Conservation (phyloP, 2,113 vertebrate genomes). For the Rhinolophus ferrumequinum region DNA sequence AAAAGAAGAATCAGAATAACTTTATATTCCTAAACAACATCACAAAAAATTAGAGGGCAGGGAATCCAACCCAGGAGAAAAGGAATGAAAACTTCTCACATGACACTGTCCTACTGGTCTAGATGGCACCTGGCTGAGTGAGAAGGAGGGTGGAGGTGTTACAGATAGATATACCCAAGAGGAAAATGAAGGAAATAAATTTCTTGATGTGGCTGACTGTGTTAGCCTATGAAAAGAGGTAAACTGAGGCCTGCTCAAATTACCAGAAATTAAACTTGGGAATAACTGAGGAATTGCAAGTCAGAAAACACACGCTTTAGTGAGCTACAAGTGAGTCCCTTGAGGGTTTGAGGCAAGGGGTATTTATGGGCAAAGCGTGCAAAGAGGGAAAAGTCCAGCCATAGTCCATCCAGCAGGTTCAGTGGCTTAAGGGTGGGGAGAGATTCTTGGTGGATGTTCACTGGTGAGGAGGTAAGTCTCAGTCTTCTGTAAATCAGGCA, state of each 20-base stretch:
- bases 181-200: background rate
- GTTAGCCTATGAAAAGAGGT: background rate
- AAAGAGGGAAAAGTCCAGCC: background rate
- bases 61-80: background rate
- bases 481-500: background rate
- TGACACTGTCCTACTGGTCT: background rate
- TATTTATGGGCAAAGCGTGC: background rate
- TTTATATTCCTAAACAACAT: slow-evolving; percentile 9
- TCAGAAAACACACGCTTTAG: background rate
- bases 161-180: background rate
- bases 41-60: background rate
- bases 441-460: background rate
- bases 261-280: background rate
- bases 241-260: background rate
- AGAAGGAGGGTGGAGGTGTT: background rate
- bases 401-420: background rate
- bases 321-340: background rate
- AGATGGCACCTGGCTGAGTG: background rate
- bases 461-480: background rate
- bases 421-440: background rate
- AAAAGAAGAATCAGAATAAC: background rate
- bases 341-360: background rate
- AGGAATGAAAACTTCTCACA: background rate
- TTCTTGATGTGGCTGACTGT: background rate
- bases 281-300: background rate